A percentile compares a stretch with the other conserved stretches of the same genome.
phyloP scores from a whole-genome alignment of 2,113 vertebrate genomes.

The Mirounga angustirostris region DNA sequence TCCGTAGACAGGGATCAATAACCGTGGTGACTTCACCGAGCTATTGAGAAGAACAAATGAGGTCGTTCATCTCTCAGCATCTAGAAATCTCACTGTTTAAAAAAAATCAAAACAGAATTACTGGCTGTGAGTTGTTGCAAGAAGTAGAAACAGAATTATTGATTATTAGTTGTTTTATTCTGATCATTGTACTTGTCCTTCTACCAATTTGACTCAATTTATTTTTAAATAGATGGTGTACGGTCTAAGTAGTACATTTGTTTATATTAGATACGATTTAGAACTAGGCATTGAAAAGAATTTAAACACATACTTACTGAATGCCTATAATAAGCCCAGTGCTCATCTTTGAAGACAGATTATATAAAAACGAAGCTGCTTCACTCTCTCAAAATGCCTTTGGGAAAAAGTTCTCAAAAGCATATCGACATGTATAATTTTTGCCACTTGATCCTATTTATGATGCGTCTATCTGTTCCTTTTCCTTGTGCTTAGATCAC shows the following conservation, averaged over 20 bases:
- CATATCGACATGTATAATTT: not conserved
- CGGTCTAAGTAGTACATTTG: not conserved
- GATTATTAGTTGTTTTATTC: not conserved
- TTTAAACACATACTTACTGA: not conserved
- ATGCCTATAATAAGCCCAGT: not conserved
- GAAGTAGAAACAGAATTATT: not conserved
- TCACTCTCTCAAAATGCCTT: conserved; percentile 30
- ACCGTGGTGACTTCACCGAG: not conserved
- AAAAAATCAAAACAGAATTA: not conserved
- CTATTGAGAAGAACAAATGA: not conserved
- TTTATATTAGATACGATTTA: not conserved
- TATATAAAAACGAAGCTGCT: not conserved
- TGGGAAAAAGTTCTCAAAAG: not conserved
- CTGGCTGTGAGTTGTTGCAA: not conserved
- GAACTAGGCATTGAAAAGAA: not conserved
- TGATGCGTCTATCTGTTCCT: not conserved
- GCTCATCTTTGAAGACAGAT: not conserved
- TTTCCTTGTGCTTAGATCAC: conserved; percentile 36
- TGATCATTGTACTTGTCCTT: not conserved
- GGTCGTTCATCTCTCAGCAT: not conserved
- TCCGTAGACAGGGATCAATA: not conserved
- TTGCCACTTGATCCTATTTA: not conserved
- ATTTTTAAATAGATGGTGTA: conserved; percentile 26
- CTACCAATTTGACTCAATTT: not conserved
- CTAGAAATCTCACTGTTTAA: conserved; percentile 1